Evolutionary conservation across 2,113 vertebrate species (phyloP).

Genomic region (Zosterops borbonicus): DNA sequence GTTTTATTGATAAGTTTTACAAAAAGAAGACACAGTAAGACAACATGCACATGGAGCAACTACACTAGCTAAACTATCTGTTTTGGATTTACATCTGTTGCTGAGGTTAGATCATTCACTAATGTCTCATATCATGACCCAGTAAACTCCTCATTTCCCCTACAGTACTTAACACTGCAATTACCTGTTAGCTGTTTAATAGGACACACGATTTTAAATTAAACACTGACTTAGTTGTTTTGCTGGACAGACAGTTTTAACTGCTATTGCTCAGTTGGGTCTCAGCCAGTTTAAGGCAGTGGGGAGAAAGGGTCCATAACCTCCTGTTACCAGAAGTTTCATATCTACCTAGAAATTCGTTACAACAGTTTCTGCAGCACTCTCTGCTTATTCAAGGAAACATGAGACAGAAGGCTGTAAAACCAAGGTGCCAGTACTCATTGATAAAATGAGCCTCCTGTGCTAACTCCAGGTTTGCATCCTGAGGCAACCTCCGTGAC

Average conservation of each 20-base stretch:
- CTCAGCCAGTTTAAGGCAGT: neutral
- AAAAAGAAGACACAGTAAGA: neutral
- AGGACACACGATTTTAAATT: neutral
- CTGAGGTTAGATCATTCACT: neutral
- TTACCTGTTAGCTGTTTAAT: neutral
- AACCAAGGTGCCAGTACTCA: neutral
- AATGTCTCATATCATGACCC: neutral
- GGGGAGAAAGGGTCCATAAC: neutral
- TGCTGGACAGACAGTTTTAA: neutral
- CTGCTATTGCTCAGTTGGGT: neutral
- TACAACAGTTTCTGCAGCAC: neutral
- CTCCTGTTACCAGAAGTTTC: neutral
- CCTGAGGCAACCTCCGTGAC: accelerated
- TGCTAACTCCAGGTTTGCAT: neutral
- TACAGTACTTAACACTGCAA: neutral
- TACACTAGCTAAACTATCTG: neutral
- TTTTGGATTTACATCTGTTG: neutral
- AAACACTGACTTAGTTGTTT: neutral
- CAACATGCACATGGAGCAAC: neutral
- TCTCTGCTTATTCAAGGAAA: neutral
- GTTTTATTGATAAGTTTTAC: neutral
- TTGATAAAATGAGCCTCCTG: neutral
- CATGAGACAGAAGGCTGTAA: neutral
- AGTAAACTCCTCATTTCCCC: neutral
- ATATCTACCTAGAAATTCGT: neutral